Conservation (phyloP, 1,140 invertebrate species). For the Helicorthomorpha holstii region DNA sequence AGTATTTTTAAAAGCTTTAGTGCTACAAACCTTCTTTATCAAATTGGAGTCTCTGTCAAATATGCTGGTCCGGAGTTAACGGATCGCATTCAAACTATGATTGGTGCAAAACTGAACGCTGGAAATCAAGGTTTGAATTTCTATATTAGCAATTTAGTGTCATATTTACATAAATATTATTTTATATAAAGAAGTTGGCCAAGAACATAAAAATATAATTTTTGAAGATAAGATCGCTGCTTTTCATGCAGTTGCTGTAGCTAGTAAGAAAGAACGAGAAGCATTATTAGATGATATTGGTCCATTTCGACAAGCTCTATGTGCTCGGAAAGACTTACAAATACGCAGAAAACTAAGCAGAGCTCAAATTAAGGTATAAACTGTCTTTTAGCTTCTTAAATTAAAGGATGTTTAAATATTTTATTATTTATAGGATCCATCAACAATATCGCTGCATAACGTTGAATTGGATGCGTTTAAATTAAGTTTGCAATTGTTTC, state of each 20-base stretch:
- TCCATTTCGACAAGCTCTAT: slow-evolving; percentile 21
- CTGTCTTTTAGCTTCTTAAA: too few species aligned
- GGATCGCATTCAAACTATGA: slow-evolving; percentile 16
- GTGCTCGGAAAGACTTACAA: slow-evolving; percentile 23
- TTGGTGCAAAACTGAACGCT: too few species aligned
- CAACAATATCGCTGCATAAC: slow-evolving; percentile 3
- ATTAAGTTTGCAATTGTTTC: slow-evolving; percentile 20
- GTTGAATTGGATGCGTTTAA: slow-evolving; percentile 21
- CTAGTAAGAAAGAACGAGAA: slow-evolving; percentile 15
- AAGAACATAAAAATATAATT: background rate
- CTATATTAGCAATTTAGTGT: too few species aligned
- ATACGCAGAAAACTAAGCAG: slow-evolving; percentile 23
- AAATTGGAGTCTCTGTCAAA: slow-evolving; percentile 19
- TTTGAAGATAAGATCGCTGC: background rate
- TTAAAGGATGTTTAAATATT: too few species aligned
- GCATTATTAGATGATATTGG: slow-evolving; percentile 20
- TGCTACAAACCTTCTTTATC: slow-evolving; percentile 16
- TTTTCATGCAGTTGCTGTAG: slow-evolving; percentile 8
- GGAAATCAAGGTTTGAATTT: too few species aligned
- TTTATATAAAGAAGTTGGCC: background rate
- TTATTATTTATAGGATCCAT: background rate
- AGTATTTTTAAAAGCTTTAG: slow-evolving; percentile 26
- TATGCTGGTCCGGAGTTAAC: slow-evolving; percentile 20
- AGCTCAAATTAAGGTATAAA: slow-evolving; percentile 19
- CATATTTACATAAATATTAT: background rate